Percentiles rank a stretch among this genome's conserved stretches.
Conservation (phyloP, 2,797 vertebrate species). For the Gymnocypris eckloni region DNA sequence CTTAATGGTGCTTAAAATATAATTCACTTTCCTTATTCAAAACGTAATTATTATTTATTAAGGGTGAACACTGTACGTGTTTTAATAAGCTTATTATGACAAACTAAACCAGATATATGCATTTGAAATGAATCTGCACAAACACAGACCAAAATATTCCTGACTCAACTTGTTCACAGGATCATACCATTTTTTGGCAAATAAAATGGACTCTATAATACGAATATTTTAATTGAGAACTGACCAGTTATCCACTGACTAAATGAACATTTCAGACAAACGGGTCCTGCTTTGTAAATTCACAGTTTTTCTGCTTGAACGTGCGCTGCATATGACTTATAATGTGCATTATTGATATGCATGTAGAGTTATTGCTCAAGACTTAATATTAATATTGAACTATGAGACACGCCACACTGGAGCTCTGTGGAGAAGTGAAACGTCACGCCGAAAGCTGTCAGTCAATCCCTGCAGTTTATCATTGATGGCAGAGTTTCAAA, state of each 20-base stretch:
- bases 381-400: conserved; percentile 2
- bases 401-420: conserved; percentile 35
- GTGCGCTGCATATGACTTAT: conserved; percentile 6
- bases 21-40: no score
- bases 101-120: neutral
- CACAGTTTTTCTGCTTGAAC: neutral
- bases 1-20: no score
- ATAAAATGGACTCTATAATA: neutral
- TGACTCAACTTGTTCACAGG: neutral
- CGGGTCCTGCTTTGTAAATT: no score
- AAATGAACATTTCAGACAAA: no score
- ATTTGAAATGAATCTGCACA: neutral
- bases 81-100: neutral
- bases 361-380: conserved; percentile 1
- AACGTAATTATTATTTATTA: neutral
- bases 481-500: neutral
- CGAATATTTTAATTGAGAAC: neutral
- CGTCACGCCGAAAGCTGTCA: conserved; percentile 24
- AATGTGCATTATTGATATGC: neutral
- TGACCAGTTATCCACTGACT: no score
- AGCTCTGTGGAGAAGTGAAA: conserved; percentile 6
- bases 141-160: neutral
- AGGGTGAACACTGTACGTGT: neutral
- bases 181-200: neutral
- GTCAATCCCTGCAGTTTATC: conserved; percentile 7